phyloP scores from a whole-genome alignment of 1,140 invertebrate genomes.

The Drosophila jambulina region DNA sequence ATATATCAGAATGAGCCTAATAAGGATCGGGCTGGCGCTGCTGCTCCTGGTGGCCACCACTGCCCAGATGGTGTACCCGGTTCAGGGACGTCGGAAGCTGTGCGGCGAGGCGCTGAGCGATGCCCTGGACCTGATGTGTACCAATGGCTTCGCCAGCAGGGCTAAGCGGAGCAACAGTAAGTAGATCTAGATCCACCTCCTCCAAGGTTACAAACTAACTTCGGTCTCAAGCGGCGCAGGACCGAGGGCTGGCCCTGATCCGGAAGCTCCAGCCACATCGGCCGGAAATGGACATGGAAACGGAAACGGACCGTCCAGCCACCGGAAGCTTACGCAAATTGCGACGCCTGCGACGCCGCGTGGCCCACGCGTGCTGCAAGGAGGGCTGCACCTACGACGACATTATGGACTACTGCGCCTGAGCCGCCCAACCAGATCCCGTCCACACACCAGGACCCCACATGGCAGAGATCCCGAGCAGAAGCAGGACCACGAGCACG shows the following conservation, averaged over 20 bases:
- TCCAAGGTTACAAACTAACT: slow-evolving; percentile 14
- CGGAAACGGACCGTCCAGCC: slow-evolving; percentile 1
- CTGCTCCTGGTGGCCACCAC: slow-evolving; percentile 55
- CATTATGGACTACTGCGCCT: slow-evolving; percentile 61
- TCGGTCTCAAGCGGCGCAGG: slow-evolving; percentile 34
- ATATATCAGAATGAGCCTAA: slow-evolving; percentile 36
- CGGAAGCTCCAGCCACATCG: slow-evolving; percentile 9
- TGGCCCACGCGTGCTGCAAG: slow-evolving; percentile 65
- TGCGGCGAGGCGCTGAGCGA: slow-evolving; percentile 65
- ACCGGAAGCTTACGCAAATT: slow-evolving; percentile 27
- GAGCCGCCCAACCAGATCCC: neutral
- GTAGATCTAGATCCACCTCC: slow-evolving; percentile 3
- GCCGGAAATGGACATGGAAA: slow-evolving; percentile 1
- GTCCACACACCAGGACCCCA: slow-evolving; percentile 13
- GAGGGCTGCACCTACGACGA: slow-evolving; percentile 73
- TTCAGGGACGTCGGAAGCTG: slow-evolving; percentile 59
- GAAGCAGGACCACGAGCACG: slow-evolving; percentile 1
- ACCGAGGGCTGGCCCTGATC: slow-evolving; percentile 3
- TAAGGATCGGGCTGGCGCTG: slow-evolving; percentile 52
- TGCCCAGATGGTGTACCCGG: slow-evolving; percentile 56
- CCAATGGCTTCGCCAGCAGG: slow-evolving; percentile 59
- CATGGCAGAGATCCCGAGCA: slow-evolving; percentile 3
- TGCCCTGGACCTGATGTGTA: slow-evolving; percentile 69
- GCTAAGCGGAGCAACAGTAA: slow-evolving; percentile 57
- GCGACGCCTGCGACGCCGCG: slow-evolving; percentile 55